Percentiles rank a stretch among this genome's conserved stretches.
These are phyloP conservation scores for Acanthaster planci DNA, from an alignment of 35 echinoderm and acorn worm genomes.

Conservation along the genomic window DNA sequence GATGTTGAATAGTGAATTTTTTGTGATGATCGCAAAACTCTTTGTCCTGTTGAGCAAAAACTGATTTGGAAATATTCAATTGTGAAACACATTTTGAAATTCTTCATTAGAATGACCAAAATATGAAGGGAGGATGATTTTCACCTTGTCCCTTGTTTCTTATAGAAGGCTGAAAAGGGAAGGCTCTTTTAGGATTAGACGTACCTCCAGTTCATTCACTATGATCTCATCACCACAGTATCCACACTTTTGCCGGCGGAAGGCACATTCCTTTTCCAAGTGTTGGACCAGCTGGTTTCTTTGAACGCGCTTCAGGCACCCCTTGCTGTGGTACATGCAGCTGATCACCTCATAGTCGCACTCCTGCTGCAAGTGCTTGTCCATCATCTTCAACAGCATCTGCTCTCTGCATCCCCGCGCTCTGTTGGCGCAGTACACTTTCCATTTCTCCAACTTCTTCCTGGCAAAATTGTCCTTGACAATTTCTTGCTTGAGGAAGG, in stretches of 20 bases:
- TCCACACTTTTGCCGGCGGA: conserved; percentile 21
- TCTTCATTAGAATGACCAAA: too few species aligned
- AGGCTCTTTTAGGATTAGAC: too few species aligned
- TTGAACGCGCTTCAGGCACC: conserved; percentile 19
- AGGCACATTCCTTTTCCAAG: conserved; percentile 36
- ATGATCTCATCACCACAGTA: conserved; percentile 29
- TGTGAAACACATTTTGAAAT: too few species aligned
- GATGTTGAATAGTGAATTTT: too few species aligned
- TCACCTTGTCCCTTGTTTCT: too few species aligned
- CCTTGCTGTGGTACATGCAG: conserved; percentile 40
- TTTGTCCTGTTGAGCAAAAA: too few species aligned
- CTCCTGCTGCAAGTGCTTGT: conserved; percentile 46
- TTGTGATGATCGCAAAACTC: too few species aligned
- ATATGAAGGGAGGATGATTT: too few species aligned
- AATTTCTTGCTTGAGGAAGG: neutral
- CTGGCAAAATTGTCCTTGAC: neutral
- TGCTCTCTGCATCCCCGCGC: conserved; percentile 17
- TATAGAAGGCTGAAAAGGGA: too few species aligned
- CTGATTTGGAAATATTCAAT: too few species aligned
- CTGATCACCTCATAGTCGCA: conserved; percentile 46
- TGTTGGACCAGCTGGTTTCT: conserved; percentile 46
- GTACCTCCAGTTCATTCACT: conserved; percentile 33
- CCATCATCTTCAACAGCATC: conserved; percentile 35
- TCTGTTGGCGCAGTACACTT: conserved; percentile 5
- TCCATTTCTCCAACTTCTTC: neutral